phyloP scores from a whole-genome alignment of 2,888 invertebrate species.

The Harpagoxenus sublaevis region DNA sequence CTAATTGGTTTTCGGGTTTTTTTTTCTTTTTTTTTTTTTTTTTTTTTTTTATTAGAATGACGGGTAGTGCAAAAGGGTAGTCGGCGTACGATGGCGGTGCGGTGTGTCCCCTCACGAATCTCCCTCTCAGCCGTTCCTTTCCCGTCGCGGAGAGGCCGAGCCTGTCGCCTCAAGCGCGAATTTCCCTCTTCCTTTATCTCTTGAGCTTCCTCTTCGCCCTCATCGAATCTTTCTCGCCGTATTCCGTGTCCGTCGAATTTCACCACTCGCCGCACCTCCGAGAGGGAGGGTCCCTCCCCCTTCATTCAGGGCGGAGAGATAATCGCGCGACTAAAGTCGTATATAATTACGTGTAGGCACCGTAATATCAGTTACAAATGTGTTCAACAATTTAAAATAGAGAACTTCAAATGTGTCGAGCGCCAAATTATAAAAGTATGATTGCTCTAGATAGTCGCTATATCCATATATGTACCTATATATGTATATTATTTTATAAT shows the following conservation, averaged over 20 bases:
- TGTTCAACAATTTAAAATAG: constrained; percentile 15
- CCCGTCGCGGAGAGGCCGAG: constrained; percentile 9
- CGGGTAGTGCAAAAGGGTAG: constrained; percentile 47
- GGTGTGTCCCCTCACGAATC: constrained; percentile 15
- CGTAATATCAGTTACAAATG: constrained; percentile 43
- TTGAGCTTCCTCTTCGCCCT: background rate
- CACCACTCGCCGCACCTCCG: background rate
- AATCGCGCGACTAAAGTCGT: constrained; percentile 27
- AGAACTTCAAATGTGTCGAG: constrained; percentile 40
- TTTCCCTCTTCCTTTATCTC: constrained; percentile 27
- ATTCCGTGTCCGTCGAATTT: constrained; percentile 7
- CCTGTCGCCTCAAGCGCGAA: constrained; percentile 41
- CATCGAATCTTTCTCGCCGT: background rate
- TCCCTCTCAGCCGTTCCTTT: background rate
- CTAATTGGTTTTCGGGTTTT: constrained; percentile 16
- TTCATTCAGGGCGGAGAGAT: constrained; percentile 6
- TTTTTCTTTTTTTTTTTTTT: background rate
- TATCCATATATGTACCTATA: background rate
- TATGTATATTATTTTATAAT: constrained; percentile 11
- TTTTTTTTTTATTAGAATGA: constrained; percentile 10
- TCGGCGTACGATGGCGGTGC: constrained; percentile 14
- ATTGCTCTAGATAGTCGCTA: constrained; percentile 14
- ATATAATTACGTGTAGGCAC: constrained; percentile 43
- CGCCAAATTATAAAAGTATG: constrained; percentile 27
- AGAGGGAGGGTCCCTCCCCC: background rate